These are phyloP conservation scores for Spilarctia lutea DNA, from an alignment of 2,888 invertebrate species.

Conservation along the genomic window DNA sequence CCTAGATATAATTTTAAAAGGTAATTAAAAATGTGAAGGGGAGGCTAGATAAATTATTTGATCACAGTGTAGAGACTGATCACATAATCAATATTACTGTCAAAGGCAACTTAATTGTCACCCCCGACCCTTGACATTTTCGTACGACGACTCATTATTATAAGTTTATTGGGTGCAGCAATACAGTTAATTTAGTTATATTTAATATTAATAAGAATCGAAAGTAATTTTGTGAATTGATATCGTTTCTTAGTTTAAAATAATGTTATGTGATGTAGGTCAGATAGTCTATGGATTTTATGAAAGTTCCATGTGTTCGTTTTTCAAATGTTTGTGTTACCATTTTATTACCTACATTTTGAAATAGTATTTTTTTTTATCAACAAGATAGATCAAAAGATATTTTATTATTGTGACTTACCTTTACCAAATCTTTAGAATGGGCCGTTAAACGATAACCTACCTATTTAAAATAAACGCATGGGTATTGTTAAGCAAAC, in stretches of 20 bases:
- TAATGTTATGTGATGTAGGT: background rate
- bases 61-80: conserved; percentile 29
- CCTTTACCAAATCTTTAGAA: background rate
- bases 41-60: conserved; percentile 11
- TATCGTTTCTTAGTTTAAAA: background rate
- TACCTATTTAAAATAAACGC: background rate
- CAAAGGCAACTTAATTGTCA: conserved; percentile 59
- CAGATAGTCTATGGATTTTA: background rate
- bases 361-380: background rate
- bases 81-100: conserved; percentile 63
- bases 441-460: background rate
- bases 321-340: background rate
- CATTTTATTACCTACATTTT: no score
- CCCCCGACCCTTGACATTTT: conserved; percentile 53
- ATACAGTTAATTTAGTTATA: conserved; percentile 41
- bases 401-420: background rate
- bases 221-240: background rate
- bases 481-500: no score
- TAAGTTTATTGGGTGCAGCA: conserved; percentile 44
- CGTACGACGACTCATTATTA: conserved; percentile 44
- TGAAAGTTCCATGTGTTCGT: background rate
- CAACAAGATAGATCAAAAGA: background rate
- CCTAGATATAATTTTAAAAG: background rate
- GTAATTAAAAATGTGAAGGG: background rate
- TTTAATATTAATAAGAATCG: conserved; percentile 21